Conservation (phyloP, 2,888 invertebrate genomes). For the Geophilus truncorum region DNA sequence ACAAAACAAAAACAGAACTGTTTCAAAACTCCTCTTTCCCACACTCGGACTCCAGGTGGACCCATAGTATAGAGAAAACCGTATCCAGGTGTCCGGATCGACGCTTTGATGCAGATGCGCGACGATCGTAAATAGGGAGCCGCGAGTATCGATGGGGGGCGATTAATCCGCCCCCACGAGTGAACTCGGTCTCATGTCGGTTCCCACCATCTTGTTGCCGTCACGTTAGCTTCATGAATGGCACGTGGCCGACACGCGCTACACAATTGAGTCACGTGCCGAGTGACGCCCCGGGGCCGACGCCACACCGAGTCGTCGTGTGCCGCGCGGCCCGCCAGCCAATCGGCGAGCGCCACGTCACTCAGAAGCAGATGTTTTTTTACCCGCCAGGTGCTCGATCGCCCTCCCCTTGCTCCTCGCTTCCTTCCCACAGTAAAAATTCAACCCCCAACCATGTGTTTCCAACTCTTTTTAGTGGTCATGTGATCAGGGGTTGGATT, state of each 20-base stretch:
- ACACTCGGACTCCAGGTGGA: not conserved
- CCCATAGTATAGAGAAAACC: not conserved
- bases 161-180: not conserved
- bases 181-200: not conserved
- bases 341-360: not conserved
- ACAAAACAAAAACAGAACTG: too few relatives aligned
- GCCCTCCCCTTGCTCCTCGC: not conserved
- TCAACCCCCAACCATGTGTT: not conserved
- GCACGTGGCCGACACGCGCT: conserved; percentile 10
- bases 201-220: conserved; percentile 10
- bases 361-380: not conserved
- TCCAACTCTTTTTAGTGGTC: not conserved
- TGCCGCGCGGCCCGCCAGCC: not conserved
- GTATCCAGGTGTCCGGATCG: not conserved
- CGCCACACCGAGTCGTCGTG: not conserved
- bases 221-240: conserved; percentile 3
- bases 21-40: too few relatives aligned
- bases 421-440: too few relatives aligned
- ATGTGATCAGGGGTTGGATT: too few relatives aligned
- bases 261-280: conserved; percentile 10
- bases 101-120: not conserved
- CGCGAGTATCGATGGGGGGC: not conserved
- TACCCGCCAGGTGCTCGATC: not conserved
- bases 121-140: not conserved
- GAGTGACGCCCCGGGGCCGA: not conserved